phyloP scores from a whole-genome alignment of 1,140 invertebrate genomes.

The Drosophila equinoxialis region DNA sequence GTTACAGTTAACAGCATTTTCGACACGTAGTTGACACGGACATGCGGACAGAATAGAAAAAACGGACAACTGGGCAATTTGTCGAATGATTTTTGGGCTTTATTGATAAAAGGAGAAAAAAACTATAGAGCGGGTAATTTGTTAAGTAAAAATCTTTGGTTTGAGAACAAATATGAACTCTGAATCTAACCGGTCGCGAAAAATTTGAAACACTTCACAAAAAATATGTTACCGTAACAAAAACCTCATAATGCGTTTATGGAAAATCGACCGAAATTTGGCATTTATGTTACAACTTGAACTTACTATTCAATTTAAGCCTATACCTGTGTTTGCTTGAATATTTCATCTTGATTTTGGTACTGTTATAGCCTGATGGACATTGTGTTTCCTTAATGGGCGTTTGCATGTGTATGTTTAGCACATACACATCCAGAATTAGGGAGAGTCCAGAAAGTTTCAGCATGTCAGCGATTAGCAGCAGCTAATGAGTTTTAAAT shows the following conservation, averaged over 20 bases:
- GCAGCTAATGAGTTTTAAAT: slow-evolving; percentile 67
- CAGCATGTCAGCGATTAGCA: slow-evolving; percentile 30
- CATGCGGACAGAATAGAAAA: not conserved
- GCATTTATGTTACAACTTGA: no score
- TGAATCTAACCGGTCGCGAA: no score
- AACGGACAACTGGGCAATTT: slow-evolving; percentile 18
- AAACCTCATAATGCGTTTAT: no score
- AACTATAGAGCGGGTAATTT: not conserved
- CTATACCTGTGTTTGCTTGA: slow-evolving; percentile 19
- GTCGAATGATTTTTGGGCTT: slow-evolving; percentile 41
- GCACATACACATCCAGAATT: slow-evolving; percentile 39
- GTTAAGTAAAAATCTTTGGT: not conserved
- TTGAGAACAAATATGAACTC: no score
- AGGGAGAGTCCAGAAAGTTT: not conserved
- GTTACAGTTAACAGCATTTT: slow-evolving; percentile 51
- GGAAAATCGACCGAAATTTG: no score
- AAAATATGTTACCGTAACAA: no score
- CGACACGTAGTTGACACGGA: slow-evolving; percentile 50
- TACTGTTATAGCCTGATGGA: not conserved
- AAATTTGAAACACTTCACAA: no score
- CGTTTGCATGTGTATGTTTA: slow-evolving; percentile 23
- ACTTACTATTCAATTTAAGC: slow-evolving; percentile 1
- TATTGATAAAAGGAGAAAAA: slow-evolving; percentile 11
- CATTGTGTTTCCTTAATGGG: slow-evolving; percentile 50
- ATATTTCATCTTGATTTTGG: no score